Percentiles rank a stretch among this genome's conserved stretches.
Conservation (phyloP, 2,113 vertebrate genomes). For the Pteropus alecto region DNA sequence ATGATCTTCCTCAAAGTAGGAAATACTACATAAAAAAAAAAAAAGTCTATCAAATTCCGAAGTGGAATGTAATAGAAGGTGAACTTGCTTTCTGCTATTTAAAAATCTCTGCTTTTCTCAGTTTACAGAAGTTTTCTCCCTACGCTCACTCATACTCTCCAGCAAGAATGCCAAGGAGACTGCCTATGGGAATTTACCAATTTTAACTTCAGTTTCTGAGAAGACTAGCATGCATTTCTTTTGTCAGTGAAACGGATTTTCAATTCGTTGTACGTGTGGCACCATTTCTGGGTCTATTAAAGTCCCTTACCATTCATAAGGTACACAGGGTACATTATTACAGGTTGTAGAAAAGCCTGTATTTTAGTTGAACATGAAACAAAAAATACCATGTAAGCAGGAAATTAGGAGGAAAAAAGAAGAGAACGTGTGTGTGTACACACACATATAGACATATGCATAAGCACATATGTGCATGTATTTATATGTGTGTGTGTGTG, state of each 20-base stretch:
- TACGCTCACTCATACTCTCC: neutral
- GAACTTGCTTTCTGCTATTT: neutral
- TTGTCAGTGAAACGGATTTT: neutral
- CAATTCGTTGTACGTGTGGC: neutral
- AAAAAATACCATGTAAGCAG: neutral
- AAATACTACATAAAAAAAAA: neutral
- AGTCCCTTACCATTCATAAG: neutral
- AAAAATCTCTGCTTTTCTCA: neutral
- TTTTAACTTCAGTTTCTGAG: neutral
- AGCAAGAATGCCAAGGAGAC: neutral
- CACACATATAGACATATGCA: neutral
- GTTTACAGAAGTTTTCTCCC: neutral
- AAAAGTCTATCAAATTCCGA: neutral
- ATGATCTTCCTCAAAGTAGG: neutral
- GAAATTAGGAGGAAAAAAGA: neutral
- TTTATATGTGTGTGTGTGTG: neutral
- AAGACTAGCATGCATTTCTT: neutral
- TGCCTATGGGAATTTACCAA: neutral
- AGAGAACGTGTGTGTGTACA: accelerated
- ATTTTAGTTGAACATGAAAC: neutral
- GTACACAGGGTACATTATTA: neutral
- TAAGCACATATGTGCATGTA: neutral
- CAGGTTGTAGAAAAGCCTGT: neutral
- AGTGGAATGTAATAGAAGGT: neutral
- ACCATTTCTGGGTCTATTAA: neutral